Evolutionary conservation across 2,797 vertebrate genomes (phyloP).

Genomic region (Gallirallus australis): DNA sequence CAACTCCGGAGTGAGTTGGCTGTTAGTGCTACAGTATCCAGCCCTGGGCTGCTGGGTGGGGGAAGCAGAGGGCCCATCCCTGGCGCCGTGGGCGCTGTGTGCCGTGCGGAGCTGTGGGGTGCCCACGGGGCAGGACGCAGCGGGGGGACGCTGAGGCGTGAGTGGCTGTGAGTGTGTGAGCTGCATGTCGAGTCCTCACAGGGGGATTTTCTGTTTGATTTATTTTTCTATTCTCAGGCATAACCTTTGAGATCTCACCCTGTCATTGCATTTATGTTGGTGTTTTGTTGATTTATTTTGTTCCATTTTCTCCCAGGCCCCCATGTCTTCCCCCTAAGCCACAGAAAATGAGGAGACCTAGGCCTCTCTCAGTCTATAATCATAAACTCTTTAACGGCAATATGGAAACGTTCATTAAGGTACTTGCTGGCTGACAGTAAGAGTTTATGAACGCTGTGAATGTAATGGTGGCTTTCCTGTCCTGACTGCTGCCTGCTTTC

Average conservation of each 20-base stretch:
- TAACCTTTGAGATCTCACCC: constrained; percentile 56
- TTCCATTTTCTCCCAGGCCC: constrained; percentile 91
- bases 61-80: background rate
- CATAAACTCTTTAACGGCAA: constrained; percentile 99
- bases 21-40: background rate
- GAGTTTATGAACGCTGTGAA: constrained; percentile 80
- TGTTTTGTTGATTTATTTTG: constrained; percentile 74
- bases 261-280: constrained; percentile 69
- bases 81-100: rapidly evolving
- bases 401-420: constrained; percentile 99
- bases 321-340: constrained; percentile 98
- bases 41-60: background rate
- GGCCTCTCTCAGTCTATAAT: constrained; percentile 97
- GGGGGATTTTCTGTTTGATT: background rate
- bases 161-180: background rate
- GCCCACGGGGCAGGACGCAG: rapidly evolving
- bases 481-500: constrained; percentile 68
- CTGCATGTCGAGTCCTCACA: rapidly evolving
- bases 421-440: constrained; percentile 85
- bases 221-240: background rate
- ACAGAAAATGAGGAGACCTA: constrained; percentile 99
- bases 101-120: rapidly evolving
- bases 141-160: rapidly evolving
- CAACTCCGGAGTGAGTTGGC: background rate
- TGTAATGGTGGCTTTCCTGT: constrained; percentile 79